Evolutionary conservation across 1,140 invertebrate species (phyloP), one percentile per base, ranked within the genome.

Genomic region (Oryzaephilus surinamensis): DNA sequence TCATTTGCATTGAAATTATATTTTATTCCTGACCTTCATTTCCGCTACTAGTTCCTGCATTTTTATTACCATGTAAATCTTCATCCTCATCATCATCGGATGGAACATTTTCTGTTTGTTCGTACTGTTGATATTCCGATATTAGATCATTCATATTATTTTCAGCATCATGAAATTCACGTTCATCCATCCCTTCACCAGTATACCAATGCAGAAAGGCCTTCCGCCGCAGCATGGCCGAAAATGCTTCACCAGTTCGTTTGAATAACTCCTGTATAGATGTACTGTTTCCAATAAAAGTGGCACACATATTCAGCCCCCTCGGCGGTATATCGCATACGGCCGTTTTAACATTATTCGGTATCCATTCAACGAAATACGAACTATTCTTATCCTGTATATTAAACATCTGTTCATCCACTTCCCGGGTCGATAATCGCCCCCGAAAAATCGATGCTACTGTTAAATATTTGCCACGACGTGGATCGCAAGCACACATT

Each of bases 241-340:
- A 76, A 57, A 83, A 86, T 48, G 81, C 76, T 48, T 84, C 79
- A 4, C 73, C 76, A 41, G 85, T 77, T 33, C 82, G 64, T 57
- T 82, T 84, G 62, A 87, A 86, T n/a, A 85, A 57, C 51, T 85
- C 81, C 59, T 85, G 81, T 43, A 88, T 84, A 4, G 81, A 78
- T 1, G 84, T 88, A 3, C 68, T 69, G 50, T 79, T 79, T 1
- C 73, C 72, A 32, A 81, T 77, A 47, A 79, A 78, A 1, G 77
- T 81, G 2, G 74, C 71, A 2, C 73, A 72, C 73, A 79, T 79
- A 45, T 77, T 79, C 5, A 80, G 54, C 0, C 77, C 78, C 20
- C 70, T 62, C 0, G 76, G 76, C 3, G 75, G 71, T 30, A 77
- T n/a, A n/a, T n/a, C n/a, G n/a, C n/a, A n/a, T n/a, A n/a, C n/a